Conservation (phyloP, 2,113 vertebrate genomes). For the Syrrhaptes paradoxus region DNA sequence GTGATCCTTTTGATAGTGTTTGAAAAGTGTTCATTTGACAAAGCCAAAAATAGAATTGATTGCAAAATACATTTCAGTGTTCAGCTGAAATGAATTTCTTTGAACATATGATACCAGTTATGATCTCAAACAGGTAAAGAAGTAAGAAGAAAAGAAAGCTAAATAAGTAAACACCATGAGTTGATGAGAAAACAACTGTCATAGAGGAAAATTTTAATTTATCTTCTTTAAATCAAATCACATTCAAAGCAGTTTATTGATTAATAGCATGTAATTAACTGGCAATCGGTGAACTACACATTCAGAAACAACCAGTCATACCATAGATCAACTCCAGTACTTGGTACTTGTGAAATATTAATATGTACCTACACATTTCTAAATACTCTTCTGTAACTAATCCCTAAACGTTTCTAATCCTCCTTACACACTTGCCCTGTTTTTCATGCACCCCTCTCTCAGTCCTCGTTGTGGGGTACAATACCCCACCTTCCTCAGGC, state of each 20-base stretch:
- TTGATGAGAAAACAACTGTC: neutral
- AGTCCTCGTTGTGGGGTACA: neutral
- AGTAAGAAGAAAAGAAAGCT: neutral
- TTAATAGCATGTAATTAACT: neutral
- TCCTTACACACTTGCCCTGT: accelerated
- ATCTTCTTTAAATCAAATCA: neutral
- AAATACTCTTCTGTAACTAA: neutral
- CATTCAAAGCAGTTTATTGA: neutral
- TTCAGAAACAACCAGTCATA: neutral
- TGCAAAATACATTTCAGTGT: neutral
- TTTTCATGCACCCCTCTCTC: neutral
- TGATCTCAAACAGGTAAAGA: neutral
- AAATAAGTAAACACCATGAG: neutral
- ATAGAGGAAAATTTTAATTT: neutral
- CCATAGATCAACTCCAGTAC: neutral
- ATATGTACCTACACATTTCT: neutral
- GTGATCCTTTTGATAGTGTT: neutral
- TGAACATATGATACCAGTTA: neutral
- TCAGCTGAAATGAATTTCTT: neutral
- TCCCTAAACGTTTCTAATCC: neutral
- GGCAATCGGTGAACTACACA: neutral
- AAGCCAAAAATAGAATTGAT: neutral
- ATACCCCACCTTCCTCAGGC: too few relatives aligned
- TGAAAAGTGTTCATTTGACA: neutral
- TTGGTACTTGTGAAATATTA: neutral